Evolutionary conservation across 2,113 vertebrate genomes (phyloP), one percentile per base, ranked within the genome.

Genomic region (Nothoprocta pentlandii): DNA sequence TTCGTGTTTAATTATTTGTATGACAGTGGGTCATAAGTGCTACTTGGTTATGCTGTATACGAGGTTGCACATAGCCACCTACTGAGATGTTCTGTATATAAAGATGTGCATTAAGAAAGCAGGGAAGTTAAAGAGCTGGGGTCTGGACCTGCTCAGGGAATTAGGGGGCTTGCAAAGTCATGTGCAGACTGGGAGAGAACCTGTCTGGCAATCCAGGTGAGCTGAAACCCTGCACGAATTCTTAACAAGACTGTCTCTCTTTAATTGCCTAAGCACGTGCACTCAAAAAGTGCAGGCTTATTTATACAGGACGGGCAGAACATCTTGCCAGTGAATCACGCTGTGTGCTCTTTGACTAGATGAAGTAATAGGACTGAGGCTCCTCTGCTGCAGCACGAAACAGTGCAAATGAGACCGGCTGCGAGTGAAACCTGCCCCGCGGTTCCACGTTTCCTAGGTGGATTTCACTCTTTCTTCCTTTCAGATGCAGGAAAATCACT

Each of bases 181-280:
- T 68, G 16, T 36, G 39, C 13, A 90, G 41, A 34, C 46, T 92
- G 85, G 77, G 85, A 76, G 36, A 82, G 79, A 91, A 90, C 71
- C 75, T 88, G 69, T 28, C 68, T 91, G 71, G 86, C 56, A 93
- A 71, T 80, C 51, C 47, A 86, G 76, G 68, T 68, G 89, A 93
- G 89, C 74, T 86, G 82, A 95, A 80, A 86, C 64, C 32, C 75
- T 83, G 39, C 82, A 74, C 78, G 90, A 94, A 83, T 77, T 94
- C 58, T 12, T 59, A 14, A 44, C 9, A 44, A 22, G 30, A 67
- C 44, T 10, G 21, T 30, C 32, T 13, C 66, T 22, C 46, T 86
- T 92, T 70, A 84, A 94, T 95, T 87, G 74, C 54, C 82, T 68
- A 54, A 76, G 59, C 0, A 0, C 78, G 67, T 51, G 47, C 70